Evolutionary conservation across 1,140 invertebrate species (phyloP).

Genomic region (Drosophila lini): DNA sequence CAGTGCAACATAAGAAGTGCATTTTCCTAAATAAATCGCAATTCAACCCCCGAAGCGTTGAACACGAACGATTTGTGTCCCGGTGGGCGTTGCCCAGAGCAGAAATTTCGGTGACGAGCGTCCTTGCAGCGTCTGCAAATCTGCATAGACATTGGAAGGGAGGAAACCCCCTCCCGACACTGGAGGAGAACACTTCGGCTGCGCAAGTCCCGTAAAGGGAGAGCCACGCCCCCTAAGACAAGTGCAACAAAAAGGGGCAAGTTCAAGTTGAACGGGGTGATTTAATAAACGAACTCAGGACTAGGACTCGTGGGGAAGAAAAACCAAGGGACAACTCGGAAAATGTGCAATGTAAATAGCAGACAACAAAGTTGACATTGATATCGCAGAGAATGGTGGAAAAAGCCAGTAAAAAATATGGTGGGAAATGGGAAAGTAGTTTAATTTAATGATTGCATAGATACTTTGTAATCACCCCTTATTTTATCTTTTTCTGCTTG

Average conservation of each 20-base stretch:
- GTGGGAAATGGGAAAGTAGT: slow-evolving; percentile 13
- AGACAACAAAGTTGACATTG: slow-evolving; percentile 76
- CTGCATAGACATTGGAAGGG: slow-evolving; percentile 55
- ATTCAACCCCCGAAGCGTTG: slow-evolving; percentile 32
- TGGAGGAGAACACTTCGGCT: slow-evolving; percentile 63
- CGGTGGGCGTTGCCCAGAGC: slow-evolving; percentile 69
- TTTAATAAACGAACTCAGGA: slow-evolving; percentile 65
- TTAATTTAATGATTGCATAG: slow-evolving; percentile 26
- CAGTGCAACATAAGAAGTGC: slow-evolving; percentile 65
- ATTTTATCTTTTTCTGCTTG: slow-evolving; percentile 6
- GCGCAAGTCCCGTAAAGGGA: slow-evolving; percentile 61
- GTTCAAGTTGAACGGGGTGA: slow-evolving; percentile 58
- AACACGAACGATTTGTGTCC: slow-evolving; percentile 37
- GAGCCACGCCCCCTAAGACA: slow-evolving; percentile 43
- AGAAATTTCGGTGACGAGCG: slow-evolving; percentile 21
- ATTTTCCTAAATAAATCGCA: slow-evolving; percentile 60
- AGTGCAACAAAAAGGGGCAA: slow-evolving; percentile 43
- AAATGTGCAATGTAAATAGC: slow-evolving; percentile 41
- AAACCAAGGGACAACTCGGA: slow-evolving; percentile 13
- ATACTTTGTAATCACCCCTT: slow-evolving; percentile 29
- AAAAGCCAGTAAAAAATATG: slow-evolving; percentile 4
- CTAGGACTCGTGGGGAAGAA: slow-evolving; percentile 1
- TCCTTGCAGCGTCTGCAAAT: slow-evolving; percentile 80
- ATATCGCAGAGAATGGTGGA: slow-evolving; percentile 20
- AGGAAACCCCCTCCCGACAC: slow-evolving; percentile 30